Base-by-base conservation (phyloP, 1,140 invertebrate genomes). In the Teleogryllus occipitalis region DNA sequence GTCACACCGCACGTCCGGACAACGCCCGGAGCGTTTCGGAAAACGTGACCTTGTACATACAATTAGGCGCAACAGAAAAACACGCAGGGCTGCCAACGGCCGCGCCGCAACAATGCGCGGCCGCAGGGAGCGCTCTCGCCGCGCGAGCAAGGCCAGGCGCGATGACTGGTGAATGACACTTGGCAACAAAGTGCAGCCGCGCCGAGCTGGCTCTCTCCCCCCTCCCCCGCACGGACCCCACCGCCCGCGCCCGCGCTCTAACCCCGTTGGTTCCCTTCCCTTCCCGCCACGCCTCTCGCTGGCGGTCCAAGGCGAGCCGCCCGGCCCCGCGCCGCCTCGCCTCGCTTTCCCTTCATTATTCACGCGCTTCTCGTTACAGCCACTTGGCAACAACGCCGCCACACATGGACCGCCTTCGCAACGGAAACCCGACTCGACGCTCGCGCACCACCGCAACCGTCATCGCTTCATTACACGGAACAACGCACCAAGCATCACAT, bases 131-230 rank as follows among this genome's bases (percentile, higher is more conserved):
- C n/a, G n/a, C 27, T 39, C 27, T 39, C 10, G 18, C 54, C 54
- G 18, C 54, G 10, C 54, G 54, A 65, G 54, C 10, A 65, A 65
- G 54, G 10, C 10, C 10, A 65, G 54, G 10, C 10, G 54, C 18
- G 54, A 65, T 65, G 10, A 65, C 54, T 65, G 54, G 54, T 65
- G 48, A 21, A n/a, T 49, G 47, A 77, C 18, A 48, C 48, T 77
- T 77, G 76, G 76, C 76, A 77, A 77, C 76, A n/a, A 77, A 49
- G 76, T 54, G 48, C 21, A 7, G 76, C n/a, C 21, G n/a, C 76
- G 39, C 76, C 76, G 10, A 6, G 12, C 76, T 54, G 7, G 8
- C 76, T 4, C 7, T 22, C 14, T 48, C 15, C 47, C 54, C 54
- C 46, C 47, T 7, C 76, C 47, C 14, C 8, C 75, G 12, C 27